Conservation (phyloP, 2,113 vertebrate genomes). For the Charina bottae region DNA sequence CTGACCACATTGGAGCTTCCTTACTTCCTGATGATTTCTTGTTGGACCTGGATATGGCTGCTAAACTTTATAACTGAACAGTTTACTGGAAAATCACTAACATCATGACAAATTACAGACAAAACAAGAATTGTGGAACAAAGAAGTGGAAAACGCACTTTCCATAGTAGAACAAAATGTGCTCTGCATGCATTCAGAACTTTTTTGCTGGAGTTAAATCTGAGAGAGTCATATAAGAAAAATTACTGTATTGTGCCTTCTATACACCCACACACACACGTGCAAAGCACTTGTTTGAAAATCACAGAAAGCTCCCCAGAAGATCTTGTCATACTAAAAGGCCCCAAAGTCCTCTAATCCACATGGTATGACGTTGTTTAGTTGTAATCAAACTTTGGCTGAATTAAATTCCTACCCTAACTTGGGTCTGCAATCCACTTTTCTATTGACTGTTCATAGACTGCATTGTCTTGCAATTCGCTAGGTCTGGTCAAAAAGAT, state of each 20-base stretch:
- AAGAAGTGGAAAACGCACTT: background rate
- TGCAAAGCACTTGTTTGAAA: conserved; percentile 7
- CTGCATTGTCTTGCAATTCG: background rate
- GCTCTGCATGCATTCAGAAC: background rate
- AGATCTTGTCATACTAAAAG: background rate
- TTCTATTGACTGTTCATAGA: background rate
- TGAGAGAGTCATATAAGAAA: background rate
- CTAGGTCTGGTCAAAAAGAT: background rate
- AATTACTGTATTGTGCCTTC: background rate
- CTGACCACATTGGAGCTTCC: background rate
- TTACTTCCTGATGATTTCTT: background rate
- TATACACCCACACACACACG: background rate
- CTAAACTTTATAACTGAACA: background rate
- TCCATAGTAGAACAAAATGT: background rate
- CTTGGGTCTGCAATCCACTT: background rate
- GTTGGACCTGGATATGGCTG: background rate
- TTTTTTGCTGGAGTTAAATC: background rate
- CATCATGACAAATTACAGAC: background rate
- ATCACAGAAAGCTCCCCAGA: background rate
- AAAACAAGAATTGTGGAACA: background rate
- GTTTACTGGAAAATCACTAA: background rate
- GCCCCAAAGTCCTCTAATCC: background rate
- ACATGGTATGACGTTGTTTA: background rate
- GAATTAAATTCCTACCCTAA: background rate
- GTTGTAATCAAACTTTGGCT: background rate